These are phyloP conservation scores for Hydraecia micacea DNA, from an alignment of 2,888 invertebrate genomes.

Conservation along the genomic window DNA sequence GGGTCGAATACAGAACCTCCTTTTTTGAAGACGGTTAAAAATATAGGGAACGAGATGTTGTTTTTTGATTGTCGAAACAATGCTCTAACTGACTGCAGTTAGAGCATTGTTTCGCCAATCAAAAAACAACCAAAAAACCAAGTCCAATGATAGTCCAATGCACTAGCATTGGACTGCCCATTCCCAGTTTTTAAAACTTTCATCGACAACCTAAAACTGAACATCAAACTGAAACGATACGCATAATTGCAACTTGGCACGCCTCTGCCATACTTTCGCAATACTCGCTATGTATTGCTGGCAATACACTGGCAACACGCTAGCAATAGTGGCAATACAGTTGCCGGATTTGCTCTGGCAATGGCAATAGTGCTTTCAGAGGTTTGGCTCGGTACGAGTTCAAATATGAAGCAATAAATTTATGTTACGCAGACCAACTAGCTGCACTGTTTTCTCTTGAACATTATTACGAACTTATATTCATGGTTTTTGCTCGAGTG, in stretches of 20 bases:
- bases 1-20: no score
- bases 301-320: constrained; percentile 45
- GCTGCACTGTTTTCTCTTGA: constrained; percentile 33
- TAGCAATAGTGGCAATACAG: constrained; percentile 44
- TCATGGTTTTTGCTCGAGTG: constrained; percentile 38
- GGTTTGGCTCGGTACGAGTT: constrained; percentile 56
- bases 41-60: neutral
- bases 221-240: constrained; percentile 30
- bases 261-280: constrained; percentile 48
- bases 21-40: no score
- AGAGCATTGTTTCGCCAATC: no score
- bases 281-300: constrained; percentile 41
- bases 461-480: constrained; percentile 47
- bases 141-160: no score
- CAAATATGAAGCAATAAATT: constrained; percentile 66
- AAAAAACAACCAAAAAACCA: no score
- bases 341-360: constrained; percentile 40
- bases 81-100: neutral
- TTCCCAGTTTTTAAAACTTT: neutral
- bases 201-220: constrained; percentile 15
- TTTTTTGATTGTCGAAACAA: neutral
- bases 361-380: constrained; percentile 41
- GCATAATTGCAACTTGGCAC: constrained; percentile 62
- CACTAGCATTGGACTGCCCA: neutral
- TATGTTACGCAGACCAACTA: constrained; percentile 46